Conservation (phyloP, 2,888 invertebrate genomes). For the Eupsilia transversa region DNA sequence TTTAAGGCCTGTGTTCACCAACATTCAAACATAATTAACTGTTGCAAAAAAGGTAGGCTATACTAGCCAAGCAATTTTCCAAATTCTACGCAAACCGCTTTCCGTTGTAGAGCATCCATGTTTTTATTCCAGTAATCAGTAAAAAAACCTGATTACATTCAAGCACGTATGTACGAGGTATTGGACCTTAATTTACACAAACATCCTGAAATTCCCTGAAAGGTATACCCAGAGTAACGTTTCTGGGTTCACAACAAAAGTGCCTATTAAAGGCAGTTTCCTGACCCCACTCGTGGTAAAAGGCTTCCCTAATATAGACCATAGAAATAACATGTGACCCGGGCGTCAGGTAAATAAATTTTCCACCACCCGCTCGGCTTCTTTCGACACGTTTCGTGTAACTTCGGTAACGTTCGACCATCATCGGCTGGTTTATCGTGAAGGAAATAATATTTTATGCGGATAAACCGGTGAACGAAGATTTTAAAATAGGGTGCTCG, state of each 20-base stretch:
- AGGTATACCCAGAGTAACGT: constrained; percentile 34
- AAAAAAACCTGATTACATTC: constrained; percentile 13
- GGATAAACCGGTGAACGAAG: constrained; percentile 12
- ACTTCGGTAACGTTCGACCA: constrained; percentile 32
- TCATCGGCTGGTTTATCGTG: constrained; percentile 21
- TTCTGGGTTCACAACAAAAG: constrained; percentile 60
- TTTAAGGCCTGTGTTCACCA: no score
- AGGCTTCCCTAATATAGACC: constrained; percentile 68
- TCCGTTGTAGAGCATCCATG: not conserved
- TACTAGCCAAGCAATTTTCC: not conserved
- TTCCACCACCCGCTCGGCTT: constrained; percentile 31
- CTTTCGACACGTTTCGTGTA: constrained; percentile 41
- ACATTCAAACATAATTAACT: no score
- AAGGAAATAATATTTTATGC: constrained; percentile 53
- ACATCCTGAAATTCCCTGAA: constrained; percentile 13
- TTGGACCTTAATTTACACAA: constrained; percentile 21
- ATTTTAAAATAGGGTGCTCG: constrained; percentile 41
- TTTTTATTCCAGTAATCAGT: not conserved
- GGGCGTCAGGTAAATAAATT: constrained; percentile 63
- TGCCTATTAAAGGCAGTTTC: constrained; percentile 66
- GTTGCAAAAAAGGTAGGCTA: not conserved
- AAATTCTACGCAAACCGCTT: not conserved
- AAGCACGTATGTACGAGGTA: constrained; percentile 27
- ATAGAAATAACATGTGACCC: constrained; percentile 65
- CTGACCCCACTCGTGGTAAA: constrained; percentile 66